Base-by-base conservation (phyloP, 1,140 invertebrate species). In the Aphaenogaster floridana region DNA sequence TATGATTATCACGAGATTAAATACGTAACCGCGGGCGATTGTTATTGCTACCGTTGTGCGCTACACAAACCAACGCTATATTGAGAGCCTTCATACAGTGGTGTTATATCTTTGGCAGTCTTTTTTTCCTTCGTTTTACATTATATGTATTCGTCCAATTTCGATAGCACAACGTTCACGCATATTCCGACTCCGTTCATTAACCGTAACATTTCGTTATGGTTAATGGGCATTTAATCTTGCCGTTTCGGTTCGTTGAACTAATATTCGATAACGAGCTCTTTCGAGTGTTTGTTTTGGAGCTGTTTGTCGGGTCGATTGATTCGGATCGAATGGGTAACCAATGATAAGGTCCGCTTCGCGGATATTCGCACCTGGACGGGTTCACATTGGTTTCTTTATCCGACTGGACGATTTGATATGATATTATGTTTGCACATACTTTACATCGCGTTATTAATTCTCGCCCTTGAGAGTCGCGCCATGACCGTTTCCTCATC, bases 371-470 rank as follows among this genome's bases (percentile, higher is more conserved):
- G 74, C 63, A 93, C 89, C 90, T 93, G 92, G 87, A 91, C 66
- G 48, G 50, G 87, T 93, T 93, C 90, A 89, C 92, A 93, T 87
- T 86, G 88, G 68, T 57, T 89, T 89, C 89, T 91, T 88, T 88
- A 78, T 88, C 59, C 77, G 36, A 91, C 86, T 87, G 88, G 68
- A 66, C 52, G 76, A 76, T 83, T 85, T 39, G 68, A 89, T 81
- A 34, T 72, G 78, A 89, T 92, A 92, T 93, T 90, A 91, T 91
- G 76, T 93, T 91, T 92, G 86, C 88, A 52, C 50, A 86, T 66
- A 87, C 86, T 87, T 71, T 42, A 69, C 50, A 28, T 8, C 39
- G 68, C 52, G 52, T 86, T 86, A 89, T 89, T 90, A 87, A 78
- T 77, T 90, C 59, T 42, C 63, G 52, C 11, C 48, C 61, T 80